phyloP scores from a whole-genome alignment of 2,888 invertebrate genomes.

The Julus scandinavius region DNA sequence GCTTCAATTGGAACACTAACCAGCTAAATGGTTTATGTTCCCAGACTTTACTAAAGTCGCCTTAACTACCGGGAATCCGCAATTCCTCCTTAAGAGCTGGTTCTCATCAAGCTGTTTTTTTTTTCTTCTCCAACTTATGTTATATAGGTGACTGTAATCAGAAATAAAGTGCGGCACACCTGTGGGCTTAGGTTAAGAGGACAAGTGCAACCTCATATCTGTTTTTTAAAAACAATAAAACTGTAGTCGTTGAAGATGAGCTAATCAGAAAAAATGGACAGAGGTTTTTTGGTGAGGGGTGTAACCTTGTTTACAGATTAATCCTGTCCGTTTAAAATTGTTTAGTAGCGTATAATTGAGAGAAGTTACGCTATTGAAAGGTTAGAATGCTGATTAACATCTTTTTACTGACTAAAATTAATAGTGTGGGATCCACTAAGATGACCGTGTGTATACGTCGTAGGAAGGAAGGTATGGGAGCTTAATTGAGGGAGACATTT shows the following conservation, averaged over 20 bases:
- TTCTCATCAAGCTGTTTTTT: neutral
- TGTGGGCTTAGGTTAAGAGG: conserved; percentile 38
- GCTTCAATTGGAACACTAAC: neutral
- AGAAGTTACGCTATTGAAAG: conserved; percentile 6
- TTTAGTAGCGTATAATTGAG: conserved; percentile 26
- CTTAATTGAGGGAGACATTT: no score
- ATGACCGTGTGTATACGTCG: neutral
- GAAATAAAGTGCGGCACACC: conserved; percentile 8
- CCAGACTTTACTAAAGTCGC: neutral
- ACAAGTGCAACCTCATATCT: neutral
- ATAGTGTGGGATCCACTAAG: neutral
- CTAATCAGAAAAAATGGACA: neutral
- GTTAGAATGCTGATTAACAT: conserved; percentile 15
- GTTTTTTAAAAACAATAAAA: neutral
- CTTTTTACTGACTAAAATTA: neutral
- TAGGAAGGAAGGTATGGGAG: no score
- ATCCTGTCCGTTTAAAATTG: neutral
- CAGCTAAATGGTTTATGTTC: neutral
- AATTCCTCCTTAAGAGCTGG: neutral
- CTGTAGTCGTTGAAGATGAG: conserved; percentile 13
- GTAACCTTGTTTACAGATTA: conserved; percentile 20
- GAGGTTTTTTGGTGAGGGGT: neutral
- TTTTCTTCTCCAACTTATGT: neutral
- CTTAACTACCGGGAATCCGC: neutral
- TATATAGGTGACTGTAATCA: conserved; percentile 22